Conservation (phyloP, 2,888 invertebrate species). For the Calliphora vomitoria region DNA sequence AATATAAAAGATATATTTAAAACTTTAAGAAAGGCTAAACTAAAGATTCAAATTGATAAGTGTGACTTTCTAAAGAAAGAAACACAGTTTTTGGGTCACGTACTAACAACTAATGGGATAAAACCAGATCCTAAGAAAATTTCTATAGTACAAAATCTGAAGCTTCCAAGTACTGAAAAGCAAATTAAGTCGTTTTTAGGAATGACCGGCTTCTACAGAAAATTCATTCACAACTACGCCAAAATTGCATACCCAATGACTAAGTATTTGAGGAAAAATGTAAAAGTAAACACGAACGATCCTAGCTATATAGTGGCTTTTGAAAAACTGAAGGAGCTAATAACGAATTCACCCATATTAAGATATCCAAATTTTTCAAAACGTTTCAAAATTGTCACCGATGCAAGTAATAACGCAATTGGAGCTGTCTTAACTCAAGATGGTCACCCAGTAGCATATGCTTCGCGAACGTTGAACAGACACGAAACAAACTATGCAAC, state of each 20-base stretch:
- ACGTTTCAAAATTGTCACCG: no score
- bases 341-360: no score
- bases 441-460: no score
- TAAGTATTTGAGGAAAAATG: constrained; percentile 5
- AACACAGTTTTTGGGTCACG: neutral
- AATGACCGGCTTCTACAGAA: no score
- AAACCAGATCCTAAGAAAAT: neutral
- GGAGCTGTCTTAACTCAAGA: no score
- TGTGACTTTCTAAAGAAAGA: no score
- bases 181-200: neutral
- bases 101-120: neutral
- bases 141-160: neutral
- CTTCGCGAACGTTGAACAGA: no score
- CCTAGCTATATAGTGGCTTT: no score
- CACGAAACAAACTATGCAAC: no score
- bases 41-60: neutral
- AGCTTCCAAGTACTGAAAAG: neutral
- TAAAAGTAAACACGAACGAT: neutral
- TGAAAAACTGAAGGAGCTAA: no score
- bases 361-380: no score
- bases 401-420: no score
- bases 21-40: neutral
- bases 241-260: constrained; percentile 24
- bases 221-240: constrained; percentile 7
- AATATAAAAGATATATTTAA: constrained; percentile 1